These are phyloP conservation scores for Portunus trituberculatus DNA, from an alignment of 1,140 invertebrate species.

Conservation along the genomic window DNA sequence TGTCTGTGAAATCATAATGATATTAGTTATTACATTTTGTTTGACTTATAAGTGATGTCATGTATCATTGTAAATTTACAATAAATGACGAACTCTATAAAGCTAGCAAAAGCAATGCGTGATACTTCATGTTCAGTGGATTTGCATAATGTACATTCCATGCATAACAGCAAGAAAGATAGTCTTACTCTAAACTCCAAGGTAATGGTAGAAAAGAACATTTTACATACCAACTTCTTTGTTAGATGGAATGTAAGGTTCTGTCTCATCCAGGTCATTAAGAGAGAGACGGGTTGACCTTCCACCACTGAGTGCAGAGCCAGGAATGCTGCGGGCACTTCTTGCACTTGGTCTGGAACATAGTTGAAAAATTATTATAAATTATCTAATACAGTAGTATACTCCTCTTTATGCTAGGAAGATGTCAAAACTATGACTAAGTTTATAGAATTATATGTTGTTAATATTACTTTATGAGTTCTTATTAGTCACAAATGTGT, in stretches of 20 bases:
- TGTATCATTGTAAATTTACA: neutral
- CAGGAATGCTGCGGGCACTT: conserved; percentile 76
- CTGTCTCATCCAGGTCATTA: conserved; percentile 78
- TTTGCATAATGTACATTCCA: neutral
- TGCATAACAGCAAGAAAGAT: too few species aligned
- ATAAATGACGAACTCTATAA: neutral
- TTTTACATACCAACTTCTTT: conserved; percentile 79
- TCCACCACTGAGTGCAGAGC: conserved; percentile 75
- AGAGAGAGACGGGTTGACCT: conserved; percentile 79
- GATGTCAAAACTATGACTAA: too few species aligned
- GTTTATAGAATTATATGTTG: too few species aligned
- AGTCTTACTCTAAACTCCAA: neutral
- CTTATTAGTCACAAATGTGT: too few species aligned
- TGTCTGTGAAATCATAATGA: conserved; percentile 82
- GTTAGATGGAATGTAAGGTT: conserved; percentile 78
- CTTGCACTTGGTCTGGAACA: conserved; percentile 79
- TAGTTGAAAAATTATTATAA: neutral
- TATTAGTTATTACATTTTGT: conserved; percentile 29
- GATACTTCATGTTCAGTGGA: too few species aligned
- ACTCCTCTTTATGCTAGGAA: too few species aligned
- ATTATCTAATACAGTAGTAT: too few species aligned
- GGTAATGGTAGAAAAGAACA: neutral
- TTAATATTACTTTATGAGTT: too few species aligned
- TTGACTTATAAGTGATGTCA: neutral
- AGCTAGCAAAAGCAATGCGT: too few species aligned